A percentile compares a stretch with the other conserved stretches of the same genome.
Evolutionary conservation across 2,888 invertebrate species (phyloP).

Genomic region (Nesidiocoris tenuis): DNA sequence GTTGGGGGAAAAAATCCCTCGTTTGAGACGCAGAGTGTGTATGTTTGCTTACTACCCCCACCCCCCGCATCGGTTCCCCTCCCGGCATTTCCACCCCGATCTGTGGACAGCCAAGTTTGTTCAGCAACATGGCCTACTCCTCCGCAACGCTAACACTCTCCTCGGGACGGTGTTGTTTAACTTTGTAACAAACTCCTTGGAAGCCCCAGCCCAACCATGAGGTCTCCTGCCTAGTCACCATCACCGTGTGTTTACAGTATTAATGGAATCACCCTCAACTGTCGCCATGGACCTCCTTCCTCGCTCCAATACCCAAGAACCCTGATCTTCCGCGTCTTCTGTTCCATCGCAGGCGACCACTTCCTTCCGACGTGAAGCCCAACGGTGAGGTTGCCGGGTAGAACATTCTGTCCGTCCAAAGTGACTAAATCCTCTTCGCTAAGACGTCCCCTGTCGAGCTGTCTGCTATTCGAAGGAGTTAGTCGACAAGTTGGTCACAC

Average conservation of each 20-base stretch:
- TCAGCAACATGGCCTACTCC: constrained; percentile 26
- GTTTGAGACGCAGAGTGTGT: no score
- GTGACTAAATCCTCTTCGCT: neutral
- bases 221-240: neutral
- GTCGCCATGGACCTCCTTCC: neutral
- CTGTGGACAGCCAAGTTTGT: constrained; percentile 27
- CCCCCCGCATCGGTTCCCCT: neutral
- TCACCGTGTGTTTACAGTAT: constrained; percentile 31
- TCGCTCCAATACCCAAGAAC: neutral
- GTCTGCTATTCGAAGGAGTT: neutral
- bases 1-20: no score
- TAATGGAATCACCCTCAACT: constrained; percentile 20
- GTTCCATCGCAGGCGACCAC: neutral
- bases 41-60: neutral
- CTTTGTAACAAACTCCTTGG: constrained; percentile 31
- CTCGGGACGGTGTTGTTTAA: constrained; percentile 16
- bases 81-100: neutral
- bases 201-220: neutral
- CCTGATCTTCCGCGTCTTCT: neutral
- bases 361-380: neutral
- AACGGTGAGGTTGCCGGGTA: neutral
- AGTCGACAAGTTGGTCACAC: neutral
- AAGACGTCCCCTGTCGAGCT: neutral
- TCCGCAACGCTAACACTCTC: neutral
- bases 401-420: neutral